Conservation (phyloP, 2,113 vertebrate species). For the Hippocampus mohnikei region DNA sequence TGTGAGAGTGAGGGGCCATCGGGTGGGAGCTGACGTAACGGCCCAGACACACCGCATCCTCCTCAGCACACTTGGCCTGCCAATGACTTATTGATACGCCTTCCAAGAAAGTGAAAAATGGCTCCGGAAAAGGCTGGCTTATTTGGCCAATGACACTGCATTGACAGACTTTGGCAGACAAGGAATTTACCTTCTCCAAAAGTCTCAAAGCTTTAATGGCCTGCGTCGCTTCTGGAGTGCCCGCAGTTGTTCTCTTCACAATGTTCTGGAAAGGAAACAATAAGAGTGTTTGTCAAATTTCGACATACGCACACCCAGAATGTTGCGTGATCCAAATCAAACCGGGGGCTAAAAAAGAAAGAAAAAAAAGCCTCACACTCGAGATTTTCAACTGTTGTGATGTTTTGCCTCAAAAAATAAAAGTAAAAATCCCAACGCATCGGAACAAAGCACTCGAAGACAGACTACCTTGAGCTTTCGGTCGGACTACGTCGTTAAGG, state of each 20-base stretch:
- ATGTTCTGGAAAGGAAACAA: constrained; percentile 81
- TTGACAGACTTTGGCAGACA: not conserved
- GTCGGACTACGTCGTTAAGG: not conserved
- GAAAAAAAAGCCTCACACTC: not conserved
- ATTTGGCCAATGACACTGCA: not conserved
- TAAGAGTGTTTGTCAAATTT: not conserved
- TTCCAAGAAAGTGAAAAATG: no score
- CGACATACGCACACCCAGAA: not conserved
- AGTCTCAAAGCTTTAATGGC: constrained; percentile 85
- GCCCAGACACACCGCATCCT: no score
- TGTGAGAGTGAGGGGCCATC: no score
- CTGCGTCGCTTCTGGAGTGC: constrained; percentile 81
- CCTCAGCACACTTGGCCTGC: no score
- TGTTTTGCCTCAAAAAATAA: no score
- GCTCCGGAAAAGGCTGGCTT: no score
- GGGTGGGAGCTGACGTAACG: no score
- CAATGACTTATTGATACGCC: no score
- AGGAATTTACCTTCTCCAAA: constrained; percentile 81
- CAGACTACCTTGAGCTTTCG: no score
- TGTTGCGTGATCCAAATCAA: not conserved
- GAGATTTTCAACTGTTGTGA: not conserved
- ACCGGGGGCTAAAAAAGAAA: not conserved
- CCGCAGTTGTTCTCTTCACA: constrained; percentile 83
- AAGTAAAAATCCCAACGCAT: no score
- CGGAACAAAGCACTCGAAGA: no score